These are phyloP conservation scores for Lacerta bilineata DNA, from an alignment of 2,797 vertebrate genomes.

Conservation along the genomic window DNA sequence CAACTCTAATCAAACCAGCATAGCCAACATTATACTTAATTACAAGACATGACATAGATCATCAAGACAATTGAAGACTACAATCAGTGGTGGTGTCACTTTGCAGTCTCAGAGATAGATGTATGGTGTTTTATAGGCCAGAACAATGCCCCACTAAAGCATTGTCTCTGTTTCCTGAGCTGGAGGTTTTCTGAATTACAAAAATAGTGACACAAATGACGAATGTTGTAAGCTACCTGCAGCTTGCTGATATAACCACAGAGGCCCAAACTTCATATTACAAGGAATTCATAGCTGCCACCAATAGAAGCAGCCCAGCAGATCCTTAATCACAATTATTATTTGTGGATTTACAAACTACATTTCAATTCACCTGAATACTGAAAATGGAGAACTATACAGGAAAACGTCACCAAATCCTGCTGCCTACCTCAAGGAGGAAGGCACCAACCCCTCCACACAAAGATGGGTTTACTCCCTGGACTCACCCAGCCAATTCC, in stretches of 20 bases:
- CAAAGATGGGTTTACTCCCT: too few relatives aligned
- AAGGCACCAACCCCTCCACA: too few relatives aligned
- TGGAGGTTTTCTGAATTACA: slow-evolving; percentile 4
- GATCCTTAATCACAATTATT: neutral
- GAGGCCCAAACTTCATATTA: neutral
- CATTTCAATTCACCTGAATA: neutral
- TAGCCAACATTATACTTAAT: neutral
- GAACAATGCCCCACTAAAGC: slow-evolving; percentile 16
- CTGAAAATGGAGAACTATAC: neutral
- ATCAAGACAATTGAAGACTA: slow-evolving; percentile 13
- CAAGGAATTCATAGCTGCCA: neutral
- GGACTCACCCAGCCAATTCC: too few relatives aligned
- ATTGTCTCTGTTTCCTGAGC: slow-evolving; percentile 17
- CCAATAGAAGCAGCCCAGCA: neutral
- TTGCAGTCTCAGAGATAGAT: slow-evolving; percentile 1
- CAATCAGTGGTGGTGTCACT: neutral
- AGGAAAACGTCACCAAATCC: neutral
- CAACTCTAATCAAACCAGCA: neutral
- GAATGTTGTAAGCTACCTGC: neutral
- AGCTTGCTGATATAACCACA: neutral
- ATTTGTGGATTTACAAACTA: neutral
- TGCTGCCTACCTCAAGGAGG: too few relatives aligned
- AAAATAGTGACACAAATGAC: neutral
- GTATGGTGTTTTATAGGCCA: neutral
- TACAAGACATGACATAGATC: neutral